These are phyloP conservation scores for Periphyllus acericola DNA, from an alignment of 2,888 invertebrate genomes.

Conservation along the genomic window DNA sequence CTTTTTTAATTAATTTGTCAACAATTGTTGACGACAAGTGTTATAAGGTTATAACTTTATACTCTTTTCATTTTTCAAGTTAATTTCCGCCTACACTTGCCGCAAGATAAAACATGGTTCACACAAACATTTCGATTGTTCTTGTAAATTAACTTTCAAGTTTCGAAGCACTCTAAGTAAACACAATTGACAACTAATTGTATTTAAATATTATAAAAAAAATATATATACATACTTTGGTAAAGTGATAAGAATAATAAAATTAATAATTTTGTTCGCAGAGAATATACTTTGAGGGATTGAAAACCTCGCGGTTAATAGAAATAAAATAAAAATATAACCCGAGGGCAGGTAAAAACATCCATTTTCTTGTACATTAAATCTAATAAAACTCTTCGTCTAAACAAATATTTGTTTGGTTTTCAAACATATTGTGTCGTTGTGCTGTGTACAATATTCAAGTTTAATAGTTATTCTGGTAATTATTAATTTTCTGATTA, in stretches of 20 bases:
- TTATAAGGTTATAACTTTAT: neutral
- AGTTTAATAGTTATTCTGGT: too few relatives aligned
- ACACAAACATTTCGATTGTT: slow-evolving; percentile 6
- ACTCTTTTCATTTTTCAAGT: slow-evolving; percentile 3
- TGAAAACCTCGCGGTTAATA: neutral
- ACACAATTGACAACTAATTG: slow-evolving; percentile 4
- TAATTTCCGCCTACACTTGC: slow-evolving; percentile 1
- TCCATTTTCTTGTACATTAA: too few relatives aligned
- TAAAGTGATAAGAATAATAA: neutral
- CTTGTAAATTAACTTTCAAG: neutral
- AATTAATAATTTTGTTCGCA: neutral
- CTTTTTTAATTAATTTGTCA: slow-evolving; percentile 10
- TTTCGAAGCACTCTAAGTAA: neutral
- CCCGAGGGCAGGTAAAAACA: too few relatives aligned
- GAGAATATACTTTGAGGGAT: neutral
- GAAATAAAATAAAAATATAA: too few relatives aligned
- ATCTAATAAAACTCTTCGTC: too few relatives aligned
- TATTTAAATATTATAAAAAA: neutral
- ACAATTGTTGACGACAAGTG: neutral
- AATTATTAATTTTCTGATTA: too few relatives aligned
- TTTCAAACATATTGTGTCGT: too few relatives aligned
- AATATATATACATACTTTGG: neutral
- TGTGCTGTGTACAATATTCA: too few relatives aligned
- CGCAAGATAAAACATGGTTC: neutral
- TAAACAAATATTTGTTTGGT: too few relatives aligned